Conservation (phyloP, 1,140 invertebrate genomes). For the Meloidogyne hapla region DNA sequence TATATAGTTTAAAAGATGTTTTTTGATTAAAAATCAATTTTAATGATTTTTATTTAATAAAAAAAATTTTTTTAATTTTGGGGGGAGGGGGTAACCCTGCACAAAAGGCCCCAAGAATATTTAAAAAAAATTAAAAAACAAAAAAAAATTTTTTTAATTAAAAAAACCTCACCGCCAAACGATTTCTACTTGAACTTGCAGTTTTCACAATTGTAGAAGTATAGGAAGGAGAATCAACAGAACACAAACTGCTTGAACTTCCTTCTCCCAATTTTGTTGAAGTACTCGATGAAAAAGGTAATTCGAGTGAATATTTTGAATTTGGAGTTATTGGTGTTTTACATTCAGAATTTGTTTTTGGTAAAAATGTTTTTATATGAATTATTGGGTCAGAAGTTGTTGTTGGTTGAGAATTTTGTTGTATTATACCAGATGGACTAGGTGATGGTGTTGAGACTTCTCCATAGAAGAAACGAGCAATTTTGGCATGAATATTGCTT, state of each 20-base stretch:
- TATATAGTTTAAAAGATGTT: background rate
- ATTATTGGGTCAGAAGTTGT: background rate
- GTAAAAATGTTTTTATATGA: background rate
- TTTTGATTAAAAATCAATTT: no score
- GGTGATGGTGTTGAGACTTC: conserved; percentile 20
- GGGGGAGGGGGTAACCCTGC: no score
- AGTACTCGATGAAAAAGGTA: background rate
- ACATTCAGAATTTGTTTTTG: conserved; percentile 3
- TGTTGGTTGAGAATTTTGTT: background rate
- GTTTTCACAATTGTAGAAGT: conserved; percentile 5
- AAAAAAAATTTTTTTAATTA: background rate
- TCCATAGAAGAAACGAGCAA: conserved; percentile 47
- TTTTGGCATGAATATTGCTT: conserved; percentile 47
- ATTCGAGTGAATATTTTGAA: conserved; percentile 18
- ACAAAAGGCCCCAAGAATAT: no score
- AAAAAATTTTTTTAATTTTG: no score
- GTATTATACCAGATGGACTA: background rate
- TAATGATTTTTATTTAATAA: no score
- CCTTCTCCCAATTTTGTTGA: background rate
- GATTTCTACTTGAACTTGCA: background rate
- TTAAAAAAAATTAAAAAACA: no score
- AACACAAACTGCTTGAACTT: background rate
- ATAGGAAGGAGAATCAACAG: conserved; percentile 22
- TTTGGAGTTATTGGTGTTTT: conserved; percentile 23
- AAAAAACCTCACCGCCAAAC: background rate